These are phyloP conservation scores for Ictalurus punctatus DNA, from an alignment of 2,113 vertebrate species.

Conservation along the genomic window DNA sequence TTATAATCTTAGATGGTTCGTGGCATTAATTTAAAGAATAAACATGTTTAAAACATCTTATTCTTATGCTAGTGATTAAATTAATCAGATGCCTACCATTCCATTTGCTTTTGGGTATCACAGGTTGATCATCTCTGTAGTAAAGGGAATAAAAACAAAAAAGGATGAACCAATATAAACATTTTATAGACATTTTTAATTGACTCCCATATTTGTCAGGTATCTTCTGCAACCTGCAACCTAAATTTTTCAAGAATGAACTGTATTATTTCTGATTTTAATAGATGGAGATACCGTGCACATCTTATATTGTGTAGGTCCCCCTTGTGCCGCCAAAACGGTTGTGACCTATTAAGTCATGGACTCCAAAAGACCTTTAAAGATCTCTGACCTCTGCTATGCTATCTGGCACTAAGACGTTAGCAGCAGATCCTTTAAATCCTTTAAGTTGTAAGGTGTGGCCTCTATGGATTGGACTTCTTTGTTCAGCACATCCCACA, in stretches of 20 bases:
- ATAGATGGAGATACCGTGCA: no score
- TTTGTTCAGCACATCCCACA: no score
- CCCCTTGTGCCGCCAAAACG: no score
- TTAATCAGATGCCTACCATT: constrained; percentile 71
- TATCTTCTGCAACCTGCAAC: not conserved
- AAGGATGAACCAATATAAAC: not conserved
- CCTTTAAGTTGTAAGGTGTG: no score
- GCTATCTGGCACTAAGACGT: no score
- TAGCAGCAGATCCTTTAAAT: no score
- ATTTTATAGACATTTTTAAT: not conserved
- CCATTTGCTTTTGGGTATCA: constrained; percentile 77
- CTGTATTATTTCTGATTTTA: not conserved
- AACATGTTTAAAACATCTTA: not conserved
- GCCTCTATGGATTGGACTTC: no score
- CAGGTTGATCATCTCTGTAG: constrained; percentile 81
- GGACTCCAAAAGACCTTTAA: no score
- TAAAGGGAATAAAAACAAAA: constrained; percentile 57
- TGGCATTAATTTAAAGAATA: not conserved
- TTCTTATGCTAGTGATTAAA: not conserved
- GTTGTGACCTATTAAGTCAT: no score
- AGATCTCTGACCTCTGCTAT: no score
- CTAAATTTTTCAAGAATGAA: not conserved
- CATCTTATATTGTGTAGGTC: no score
- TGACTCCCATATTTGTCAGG: not conserved
- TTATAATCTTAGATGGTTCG: not conserved